These are phyloP conservation scores for Cololabis saira DNA, from an alignment of 2,113 vertebrate genomes.

Conservation along the genomic window DNA sequence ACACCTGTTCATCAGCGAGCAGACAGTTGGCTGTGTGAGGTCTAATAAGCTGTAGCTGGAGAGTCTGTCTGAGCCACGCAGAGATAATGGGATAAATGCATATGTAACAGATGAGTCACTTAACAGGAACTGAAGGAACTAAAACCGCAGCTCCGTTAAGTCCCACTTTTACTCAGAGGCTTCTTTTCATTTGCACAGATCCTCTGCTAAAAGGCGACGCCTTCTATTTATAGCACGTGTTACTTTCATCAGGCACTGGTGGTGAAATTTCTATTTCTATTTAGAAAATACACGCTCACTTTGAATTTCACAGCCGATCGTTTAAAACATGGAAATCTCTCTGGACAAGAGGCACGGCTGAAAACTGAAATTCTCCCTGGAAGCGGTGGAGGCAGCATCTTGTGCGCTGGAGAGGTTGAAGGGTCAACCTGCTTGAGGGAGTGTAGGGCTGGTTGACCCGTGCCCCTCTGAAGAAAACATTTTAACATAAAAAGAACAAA, in stretches of 20 bases:
- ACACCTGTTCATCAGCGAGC: not conserved
- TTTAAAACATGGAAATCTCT: not conserved
- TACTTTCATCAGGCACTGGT: conserved; percentile 1
- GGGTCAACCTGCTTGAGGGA: too few species aligned
- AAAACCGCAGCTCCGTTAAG: conserved; percentile 33
- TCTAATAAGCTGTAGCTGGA: conserved; percentile 26
- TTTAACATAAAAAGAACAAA: too few species aligned
- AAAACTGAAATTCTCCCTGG: too few species aligned
- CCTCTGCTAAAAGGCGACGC: not conserved
- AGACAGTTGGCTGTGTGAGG: conserved; percentile 25
- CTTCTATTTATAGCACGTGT: conserved; percentile 32
- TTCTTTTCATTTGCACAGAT: conserved; percentile 35
- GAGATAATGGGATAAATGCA: conserved; percentile 49
- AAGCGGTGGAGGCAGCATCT: not conserved
- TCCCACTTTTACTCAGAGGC: conserved; percentile 27
- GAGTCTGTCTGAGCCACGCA: conserved; percentile 39
- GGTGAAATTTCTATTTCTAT: conserved; percentile 10
- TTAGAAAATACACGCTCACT: not conserved
- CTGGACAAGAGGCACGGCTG: too few species aligned
- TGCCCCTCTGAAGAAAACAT: too few species aligned
- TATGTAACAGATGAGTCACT: conserved; percentile 58
- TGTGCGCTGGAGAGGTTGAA: not conserved
- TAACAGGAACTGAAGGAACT: conserved; percentile 45
- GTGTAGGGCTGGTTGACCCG: too few species aligned
- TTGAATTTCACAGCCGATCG: not conserved